phyloP scores from a whole-genome alignment of 2,113 vertebrate species.

The Trematocara nigrifrons region DNA sequence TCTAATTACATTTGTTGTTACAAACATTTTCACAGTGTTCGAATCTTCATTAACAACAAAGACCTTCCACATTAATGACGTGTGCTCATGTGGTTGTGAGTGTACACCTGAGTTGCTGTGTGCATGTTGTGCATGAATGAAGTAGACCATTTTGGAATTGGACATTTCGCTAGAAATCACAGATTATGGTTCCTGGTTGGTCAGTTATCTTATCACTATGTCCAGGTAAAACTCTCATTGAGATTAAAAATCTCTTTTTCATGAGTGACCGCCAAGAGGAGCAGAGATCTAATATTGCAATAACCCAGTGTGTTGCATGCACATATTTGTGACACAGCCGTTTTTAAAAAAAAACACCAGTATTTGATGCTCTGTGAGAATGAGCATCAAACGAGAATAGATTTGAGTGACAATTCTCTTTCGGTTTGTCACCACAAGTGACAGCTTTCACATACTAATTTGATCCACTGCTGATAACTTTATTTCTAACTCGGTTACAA shows the following conservation, averaged over 20 bases:
- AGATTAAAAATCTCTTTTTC: background rate
- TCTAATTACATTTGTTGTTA: background rate
- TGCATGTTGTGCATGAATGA: background rate
- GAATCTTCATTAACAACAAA: background rate
- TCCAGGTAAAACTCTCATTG: background rate
- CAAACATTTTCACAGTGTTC: background rate
- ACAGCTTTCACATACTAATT: background rate
- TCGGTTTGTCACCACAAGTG: background rate
- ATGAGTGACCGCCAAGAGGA: background rate
- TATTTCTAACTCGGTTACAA: background rate
- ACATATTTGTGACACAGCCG: background rate
- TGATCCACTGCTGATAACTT: background rate
- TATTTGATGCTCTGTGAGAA: background rate
- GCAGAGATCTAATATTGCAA: background rate
- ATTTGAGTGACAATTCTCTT: background rate
- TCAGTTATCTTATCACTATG: background rate
- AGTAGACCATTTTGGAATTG: background rate
- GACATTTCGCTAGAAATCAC: background rate
- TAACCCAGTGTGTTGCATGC: background rate
- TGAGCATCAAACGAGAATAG: background rate
- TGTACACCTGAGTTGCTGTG: fast-evolving
- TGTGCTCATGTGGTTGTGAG: background rate
- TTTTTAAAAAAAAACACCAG: background rate
- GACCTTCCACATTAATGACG: background rate
- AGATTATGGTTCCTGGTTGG: background rate